Evolutionary conservation across 2,113 vertebrate species (phyloP).

Genomic region (Lota lota): DNA sequence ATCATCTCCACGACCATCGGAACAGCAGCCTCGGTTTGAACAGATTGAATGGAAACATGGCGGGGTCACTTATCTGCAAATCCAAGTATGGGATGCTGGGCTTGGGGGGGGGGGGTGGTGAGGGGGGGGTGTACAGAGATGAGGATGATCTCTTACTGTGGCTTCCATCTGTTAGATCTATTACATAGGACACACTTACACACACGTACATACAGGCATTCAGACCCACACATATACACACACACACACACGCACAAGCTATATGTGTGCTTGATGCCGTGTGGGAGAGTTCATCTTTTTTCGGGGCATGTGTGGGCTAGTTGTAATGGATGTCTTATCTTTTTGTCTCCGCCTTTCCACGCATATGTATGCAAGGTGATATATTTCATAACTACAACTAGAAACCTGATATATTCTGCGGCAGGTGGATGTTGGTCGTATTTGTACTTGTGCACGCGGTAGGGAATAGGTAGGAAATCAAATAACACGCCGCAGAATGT

Average conservation of each 20-base stretch:
- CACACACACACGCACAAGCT: neutral
- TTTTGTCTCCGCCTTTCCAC: slow-evolving; percentile 56
- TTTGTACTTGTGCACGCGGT: slow-evolving; percentile 55
- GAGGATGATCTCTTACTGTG: too few species aligned
- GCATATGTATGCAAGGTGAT: slow-evolving; percentile 55
- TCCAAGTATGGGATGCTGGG: too few species aligned
- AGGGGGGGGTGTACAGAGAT: too few species aligned
- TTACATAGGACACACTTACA: too few species aligned
- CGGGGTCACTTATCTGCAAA: too few species aligned
- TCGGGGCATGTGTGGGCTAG: slow-evolving; percentile 44
- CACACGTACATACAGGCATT: neutral
- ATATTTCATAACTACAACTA: slow-evolving; percentile 53
- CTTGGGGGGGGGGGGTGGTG: too few species aligned
- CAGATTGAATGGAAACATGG: too few species aligned
- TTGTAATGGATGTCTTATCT: slow-evolving; percentile 58
- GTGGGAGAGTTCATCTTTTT: slow-evolving; percentile 24
- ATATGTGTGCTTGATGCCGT: neutral
- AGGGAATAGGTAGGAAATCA: slow-evolving; percentile 44
- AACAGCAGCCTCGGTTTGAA: too few species aligned
- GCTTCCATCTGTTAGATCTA: too few species aligned
- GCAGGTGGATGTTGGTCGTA: slow-evolving; percentile 55
- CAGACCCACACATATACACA: too few species aligned
- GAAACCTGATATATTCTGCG: slow-evolving; percentile 57
- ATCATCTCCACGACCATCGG: too few species aligned
- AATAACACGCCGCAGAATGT: slow-evolving; percentile 56